Evolutionary conservation across 2,797 vertebrate species (phyloP).

Genomic region (Karalla daura): DNA sequence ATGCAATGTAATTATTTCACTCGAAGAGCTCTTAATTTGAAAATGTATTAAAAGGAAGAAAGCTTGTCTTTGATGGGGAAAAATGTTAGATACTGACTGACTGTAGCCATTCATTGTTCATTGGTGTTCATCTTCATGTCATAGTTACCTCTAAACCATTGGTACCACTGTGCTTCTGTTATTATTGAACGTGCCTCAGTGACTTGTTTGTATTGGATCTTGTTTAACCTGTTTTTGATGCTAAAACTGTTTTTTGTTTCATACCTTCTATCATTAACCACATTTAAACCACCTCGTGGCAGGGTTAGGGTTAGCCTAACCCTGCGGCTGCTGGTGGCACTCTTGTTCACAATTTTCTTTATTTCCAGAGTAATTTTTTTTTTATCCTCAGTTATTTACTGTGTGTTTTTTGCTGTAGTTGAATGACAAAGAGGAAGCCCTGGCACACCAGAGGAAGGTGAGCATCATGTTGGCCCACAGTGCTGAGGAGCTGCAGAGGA

Average conservation of each 20-base stretch:
- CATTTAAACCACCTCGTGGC: not conserved
- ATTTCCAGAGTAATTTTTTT: not conserved
- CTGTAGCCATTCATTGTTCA: no score
- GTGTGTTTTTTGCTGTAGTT: constrained; percentile 78
- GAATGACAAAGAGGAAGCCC: constrained; percentile 92
- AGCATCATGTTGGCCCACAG: constrained; percentile 92
- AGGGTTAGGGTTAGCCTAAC: not conserved
- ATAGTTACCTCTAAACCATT: no score
- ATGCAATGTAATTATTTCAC: no score
- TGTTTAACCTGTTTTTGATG: not conserved
- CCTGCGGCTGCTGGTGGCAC: not conserved
- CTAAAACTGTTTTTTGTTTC: not conserved
- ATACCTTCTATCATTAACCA: not conserved
- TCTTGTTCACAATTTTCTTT: not conserved
- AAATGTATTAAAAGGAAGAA: no score
- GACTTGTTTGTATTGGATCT: no score
- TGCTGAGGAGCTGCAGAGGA: constrained; percentile 82
- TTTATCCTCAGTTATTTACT: not conserved
- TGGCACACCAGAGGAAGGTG: constrained; percentile 95
- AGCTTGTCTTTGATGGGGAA: no score
- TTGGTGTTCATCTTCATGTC: no score
- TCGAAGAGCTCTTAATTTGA: no score
- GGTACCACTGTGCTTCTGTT: no score
- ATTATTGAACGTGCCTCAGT: no score
- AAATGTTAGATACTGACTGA: no score